Percentiles rank a stretch among this genome's conserved stretches.
Conservation (phyloP, 92 coral and sea anemone species). For the Phymanthus crucifer region DNA sequence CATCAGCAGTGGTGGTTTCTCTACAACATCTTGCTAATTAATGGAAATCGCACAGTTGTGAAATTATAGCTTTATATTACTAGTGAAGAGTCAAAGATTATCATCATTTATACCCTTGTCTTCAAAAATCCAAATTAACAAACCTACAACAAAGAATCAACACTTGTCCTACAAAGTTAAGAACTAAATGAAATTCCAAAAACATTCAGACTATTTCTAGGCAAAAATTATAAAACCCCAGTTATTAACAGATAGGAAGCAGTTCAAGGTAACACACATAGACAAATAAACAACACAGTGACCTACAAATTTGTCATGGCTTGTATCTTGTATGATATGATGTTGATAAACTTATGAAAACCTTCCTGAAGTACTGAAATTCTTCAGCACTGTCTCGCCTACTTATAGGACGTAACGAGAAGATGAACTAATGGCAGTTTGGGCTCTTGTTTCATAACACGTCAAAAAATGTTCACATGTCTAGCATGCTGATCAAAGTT, state of each 20-base stretch:
- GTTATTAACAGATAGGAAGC: background rate
- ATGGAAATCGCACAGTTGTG: too few species aligned
- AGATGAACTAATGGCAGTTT: background rate
- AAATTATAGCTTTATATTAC: too few species aligned
- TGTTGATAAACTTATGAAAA: background rate
- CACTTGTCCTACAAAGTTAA: background rate
- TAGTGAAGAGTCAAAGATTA: background rate
- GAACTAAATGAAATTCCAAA: background rate
- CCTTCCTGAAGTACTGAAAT: background rate
- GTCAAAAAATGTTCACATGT: background rate
- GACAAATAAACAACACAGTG: background rate
- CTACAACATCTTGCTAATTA: too few species aligned
- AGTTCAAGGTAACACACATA: background rate
- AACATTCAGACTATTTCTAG: background rate
- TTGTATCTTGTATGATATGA: background rate
- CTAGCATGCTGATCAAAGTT: conserved; percentile 5
- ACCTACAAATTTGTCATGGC: conserved; percentile 8
- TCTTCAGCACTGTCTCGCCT: background rate
- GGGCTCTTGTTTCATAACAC: background rate
- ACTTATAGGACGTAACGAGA: background rate
- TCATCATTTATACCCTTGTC: background rate
- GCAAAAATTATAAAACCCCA: background rate
- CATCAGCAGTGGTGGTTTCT: too few species aligned
- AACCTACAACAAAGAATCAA: background rate
- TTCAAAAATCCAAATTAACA: background rate